Conservation (phyloP, 1,140 invertebrate genomes). For the Penaeus chinensis region DNA sequence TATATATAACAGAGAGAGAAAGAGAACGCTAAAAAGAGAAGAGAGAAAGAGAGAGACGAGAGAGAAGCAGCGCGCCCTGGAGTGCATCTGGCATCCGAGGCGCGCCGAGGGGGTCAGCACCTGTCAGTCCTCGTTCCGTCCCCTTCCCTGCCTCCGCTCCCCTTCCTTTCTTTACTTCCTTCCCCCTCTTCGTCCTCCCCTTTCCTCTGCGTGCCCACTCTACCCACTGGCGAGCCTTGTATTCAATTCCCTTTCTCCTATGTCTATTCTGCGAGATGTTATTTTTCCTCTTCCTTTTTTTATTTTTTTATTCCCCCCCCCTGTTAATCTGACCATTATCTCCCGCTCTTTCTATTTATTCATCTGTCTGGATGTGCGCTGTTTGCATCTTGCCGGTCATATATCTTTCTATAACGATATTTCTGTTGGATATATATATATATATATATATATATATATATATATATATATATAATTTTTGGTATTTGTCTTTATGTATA, state of each 20-base stretch:
- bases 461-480: background rate
- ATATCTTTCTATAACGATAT: too few species aligned
- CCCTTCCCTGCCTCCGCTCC: background rate
- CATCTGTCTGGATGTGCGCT: too few species aligned
- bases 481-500: too few species aligned
- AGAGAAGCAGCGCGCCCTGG: background rate
- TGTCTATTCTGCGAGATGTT: background rate
- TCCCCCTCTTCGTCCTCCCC: background rate
- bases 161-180: background rate
- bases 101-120: background rate
- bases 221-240: background rate
- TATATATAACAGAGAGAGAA: background rate
- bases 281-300: background rate
- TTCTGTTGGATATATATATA: background rate
- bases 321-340: too few species aligned
- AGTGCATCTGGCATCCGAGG: slow-evolving; percentile 4
- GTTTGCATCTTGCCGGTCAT: too few species aligned
- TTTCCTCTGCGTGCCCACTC: background rate
- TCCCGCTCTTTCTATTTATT: too few species aligned
- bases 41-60: slow-evolving; percentile 2
- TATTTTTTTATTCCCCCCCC: background rate
- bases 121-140: background rate
- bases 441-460: background rate
- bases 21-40: background rate
- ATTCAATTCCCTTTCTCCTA: background rate